Evolutionary conservation across 1,140 invertebrate genomes (phyloP), one percentile per base, ranked within the genome.

Genomic region (Plutomurus gul): DNA sequence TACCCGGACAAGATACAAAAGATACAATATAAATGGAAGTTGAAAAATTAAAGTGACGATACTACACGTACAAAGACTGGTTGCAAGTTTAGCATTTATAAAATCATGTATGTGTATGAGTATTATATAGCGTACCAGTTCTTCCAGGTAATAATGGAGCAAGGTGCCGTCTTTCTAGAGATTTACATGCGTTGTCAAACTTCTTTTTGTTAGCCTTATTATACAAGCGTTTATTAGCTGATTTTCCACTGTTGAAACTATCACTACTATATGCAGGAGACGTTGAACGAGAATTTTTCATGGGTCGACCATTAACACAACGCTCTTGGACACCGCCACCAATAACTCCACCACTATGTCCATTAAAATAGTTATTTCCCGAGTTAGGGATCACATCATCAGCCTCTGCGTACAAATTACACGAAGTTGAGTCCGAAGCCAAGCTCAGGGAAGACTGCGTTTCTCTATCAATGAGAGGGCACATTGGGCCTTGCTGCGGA

Each of bases 401-500:
- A 56, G 79, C 81, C 77, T 84, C 81, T 13, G 82, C 82, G 73
- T 84, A 83, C 36, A 83, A 70, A 71, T 81, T 82, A 81, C 84
- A 84, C 25, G 84, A 80, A 65, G 82, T 85, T 18, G 79, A 84
- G 76, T 82, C 82, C 72, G 79, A 83, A 60, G 81, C 85, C 22
- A 88, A 82, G 83, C 87, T 87, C 6, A 88, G 82, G 30, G 88
- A 88, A 27, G 88, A 88, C 84, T 89, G 88, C 73, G 88, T 87
- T 27, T 85, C 87, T 70, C 88, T 81, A 75, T 89, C 88, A 82
- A 86, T 85, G 39, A 87, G 85, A 39, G 84, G 84, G 56, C 81
- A 43, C 84, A 81, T 46, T 43, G 72, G 33, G 56, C 56, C 56
- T 76, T 84, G 75, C 65, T 78, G 82, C n/a, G 78, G 81, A 73